Evolutionary conservation across 2,888 invertebrate genomes (phyloP).

Genomic region (Drosophila austrosaltans): DNA sequence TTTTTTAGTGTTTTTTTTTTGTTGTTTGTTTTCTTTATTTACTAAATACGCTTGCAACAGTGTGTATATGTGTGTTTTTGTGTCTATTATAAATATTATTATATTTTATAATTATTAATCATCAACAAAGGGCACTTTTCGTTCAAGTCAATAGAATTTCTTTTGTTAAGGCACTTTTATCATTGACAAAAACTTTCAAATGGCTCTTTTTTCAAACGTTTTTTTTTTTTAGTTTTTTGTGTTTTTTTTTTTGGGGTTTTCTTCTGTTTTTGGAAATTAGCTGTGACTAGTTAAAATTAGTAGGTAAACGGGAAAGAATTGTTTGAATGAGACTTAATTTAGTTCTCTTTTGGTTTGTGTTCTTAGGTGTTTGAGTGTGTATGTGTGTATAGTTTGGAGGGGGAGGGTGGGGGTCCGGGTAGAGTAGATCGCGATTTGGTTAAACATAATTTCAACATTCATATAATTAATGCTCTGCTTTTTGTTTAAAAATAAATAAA

Average conservation of each 20-base stretch:
- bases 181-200: constrained; percentile 30
- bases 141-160: constrained; percentile 56
- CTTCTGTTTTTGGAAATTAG: constrained; percentile 74
- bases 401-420: constrained; percentile 14
- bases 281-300: constrained; percentile 79
- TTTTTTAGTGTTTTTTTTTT: constrained; percentile 49
- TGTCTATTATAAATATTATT: constrained; percentile 51
- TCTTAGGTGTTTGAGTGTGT: constrained; percentile 42
- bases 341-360: constrained; percentile 43
- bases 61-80: constrained; percentile 69
- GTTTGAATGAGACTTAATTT: constrained; percentile 50
- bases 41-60: constrained; percentile 75
- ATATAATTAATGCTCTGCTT: constrained; percentile 51
- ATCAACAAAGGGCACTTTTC: constrained; percentile 56
- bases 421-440: constrained; percentile 46
- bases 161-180: constrained; percentile 70
- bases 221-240: constrained; percentile 34
- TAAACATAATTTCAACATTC: constrained; percentile 75
- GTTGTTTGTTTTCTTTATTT: constrained; percentile 52
- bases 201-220: constrained; percentile 25
- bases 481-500: constrained; percentile 76
- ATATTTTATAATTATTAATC: constrained; percentile 45
- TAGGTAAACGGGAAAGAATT: constrained; percentile 63
- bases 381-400: constrained; percentile 28
- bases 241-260: constrained; percentile 30